Base-by-base conservation (phyloP, 1,140 invertebrate genomes). In the Lepidurus arcticus region DNA sequence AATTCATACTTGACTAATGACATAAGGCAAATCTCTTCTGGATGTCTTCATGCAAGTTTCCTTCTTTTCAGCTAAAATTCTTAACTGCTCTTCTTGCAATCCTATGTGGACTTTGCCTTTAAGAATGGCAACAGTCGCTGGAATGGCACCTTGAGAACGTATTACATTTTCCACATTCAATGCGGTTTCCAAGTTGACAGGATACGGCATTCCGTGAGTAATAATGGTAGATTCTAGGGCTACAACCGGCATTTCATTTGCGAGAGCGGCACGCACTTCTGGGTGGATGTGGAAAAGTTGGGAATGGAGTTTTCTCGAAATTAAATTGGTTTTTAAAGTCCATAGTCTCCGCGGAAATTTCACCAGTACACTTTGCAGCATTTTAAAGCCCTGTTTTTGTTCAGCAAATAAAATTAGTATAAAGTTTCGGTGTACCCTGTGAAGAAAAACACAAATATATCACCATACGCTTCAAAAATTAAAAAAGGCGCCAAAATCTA, bases 191-290 rank as follows among this genome's bases (percentile, higher is more conserved):
- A 97, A 86, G 87, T 99, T 99, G 47, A 92, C 85, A 0, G 98
- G 98, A 87, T 91, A 94, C 0, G 97, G 97, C 92, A 99, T 96
- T 73, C 98, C 98, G 87, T 99, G 98, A 2, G 97, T 98, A 73
- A 99, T 95, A 75, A 99, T 97, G 4, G 98, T 97, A 13, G 95
- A 97, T 87, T 99, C 98, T 80, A 99, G 85, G 5, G 97, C 96
- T 8, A 99, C 95, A 76, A 99, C 88, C 2, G 95, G 91, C 80
- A 87, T 83, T 7, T 85, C 83, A 76, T 86, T 86, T 73, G 84
- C 83, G 44, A 91, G 86, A 10, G 90, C 91, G 26, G 83, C 75
- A 11, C 79, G 80, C 65, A 94, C 89, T 82, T 92, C 89, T 75
- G 87, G 83, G 5, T 86, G 86, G 76, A 80, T 65, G 26, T 74